Percentiles rank a stretch among this genome's conserved stretches.
Conservation (phyloP, 2,113 vertebrate species). For the Hydrochoerus hydrochaeris region DNA sequence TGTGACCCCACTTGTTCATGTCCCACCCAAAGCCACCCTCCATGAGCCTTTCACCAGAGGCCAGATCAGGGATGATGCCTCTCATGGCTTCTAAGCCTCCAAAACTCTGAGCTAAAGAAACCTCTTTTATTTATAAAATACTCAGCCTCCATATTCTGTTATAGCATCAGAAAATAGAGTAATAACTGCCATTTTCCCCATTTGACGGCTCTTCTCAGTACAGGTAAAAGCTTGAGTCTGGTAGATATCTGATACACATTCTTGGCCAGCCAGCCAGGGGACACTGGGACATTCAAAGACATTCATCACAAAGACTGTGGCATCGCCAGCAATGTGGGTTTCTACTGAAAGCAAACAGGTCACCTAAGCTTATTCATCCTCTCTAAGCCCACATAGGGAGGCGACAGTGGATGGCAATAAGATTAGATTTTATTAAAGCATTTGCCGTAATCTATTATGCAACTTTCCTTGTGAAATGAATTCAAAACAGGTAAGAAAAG, state of each 20-base stretch:
- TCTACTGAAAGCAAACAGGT: neutral
- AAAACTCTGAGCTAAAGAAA: neutral
- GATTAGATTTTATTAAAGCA: neutral
- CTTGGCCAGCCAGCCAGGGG: neutral
- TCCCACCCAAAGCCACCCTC: too few species aligned
- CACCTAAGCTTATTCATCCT: neutral
- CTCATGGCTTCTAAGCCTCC: neutral
- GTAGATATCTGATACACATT: neutral
- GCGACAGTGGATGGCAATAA: neutral
- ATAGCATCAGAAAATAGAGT: neutral
- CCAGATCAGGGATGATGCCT: neutral
- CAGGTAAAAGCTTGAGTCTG: neutral
- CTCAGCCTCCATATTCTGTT: neutral
- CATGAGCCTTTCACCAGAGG: neutral
- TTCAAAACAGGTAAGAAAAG: neutral
- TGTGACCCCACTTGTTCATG: too few species aligned
- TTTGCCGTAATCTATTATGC: neutral
- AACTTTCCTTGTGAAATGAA: slow-evolving; percentile 7
- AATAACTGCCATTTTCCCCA: too few species aligned
- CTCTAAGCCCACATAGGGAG: neutral
- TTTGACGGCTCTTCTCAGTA: neutral
- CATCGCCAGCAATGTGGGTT: neutral
- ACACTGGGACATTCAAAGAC: neutral
- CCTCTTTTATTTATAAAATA: neutral
- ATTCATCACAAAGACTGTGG: neutral